Evolutionary conservation across 2,888 invertebrate genomes (phyloP).

Genomic region (Mechanitis messenoides): DNA sequence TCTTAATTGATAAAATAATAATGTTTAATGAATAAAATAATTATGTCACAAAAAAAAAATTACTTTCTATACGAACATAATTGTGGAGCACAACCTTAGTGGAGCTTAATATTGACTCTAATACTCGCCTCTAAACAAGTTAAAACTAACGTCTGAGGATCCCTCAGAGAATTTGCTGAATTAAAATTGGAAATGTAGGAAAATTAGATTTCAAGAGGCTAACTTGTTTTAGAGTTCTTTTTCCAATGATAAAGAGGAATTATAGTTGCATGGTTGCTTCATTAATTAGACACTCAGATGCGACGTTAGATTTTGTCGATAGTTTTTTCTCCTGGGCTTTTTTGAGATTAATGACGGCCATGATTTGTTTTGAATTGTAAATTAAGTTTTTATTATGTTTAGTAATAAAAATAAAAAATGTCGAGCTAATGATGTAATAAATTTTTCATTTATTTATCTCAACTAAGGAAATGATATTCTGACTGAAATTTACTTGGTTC

Average conservation of each 20-base stretch:
- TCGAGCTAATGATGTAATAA: no score
- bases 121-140: conserved; percentile 32
- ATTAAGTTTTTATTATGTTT: no score
- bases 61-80: conserved; percentile 10
- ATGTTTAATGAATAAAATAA: no score
- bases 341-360: background rate
- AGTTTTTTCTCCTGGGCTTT: background rate
- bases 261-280: conserved; percentile 6
- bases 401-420: no score
- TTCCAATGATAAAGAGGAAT: conserved; percentile 16
- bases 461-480: no score
- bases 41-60: background rate
- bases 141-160: conserved; percentile 27
- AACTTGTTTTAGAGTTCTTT: conserved; percentile 27
- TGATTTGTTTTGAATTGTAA: background rate
- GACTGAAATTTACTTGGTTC: background rate
- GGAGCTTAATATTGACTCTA: conserved; percentile 28
- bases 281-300: conserved; percentile 7
- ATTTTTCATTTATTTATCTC: no score
- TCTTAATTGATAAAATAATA: no score
- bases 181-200: conserved; percentile 34
- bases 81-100: conserved; percentile 12
- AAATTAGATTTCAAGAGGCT: conserved; percentile 31
- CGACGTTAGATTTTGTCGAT: conserved; percentile 1
- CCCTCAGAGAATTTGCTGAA: conserved; percentile 29